A percentile compares a stretch with the other conserved stretches of the same genome.
These are phyloP conservation scores for Geococcyx californianus DNA, from an alignment of 2,113 vertebrate species.

Conservation along the genomic window DNA sequence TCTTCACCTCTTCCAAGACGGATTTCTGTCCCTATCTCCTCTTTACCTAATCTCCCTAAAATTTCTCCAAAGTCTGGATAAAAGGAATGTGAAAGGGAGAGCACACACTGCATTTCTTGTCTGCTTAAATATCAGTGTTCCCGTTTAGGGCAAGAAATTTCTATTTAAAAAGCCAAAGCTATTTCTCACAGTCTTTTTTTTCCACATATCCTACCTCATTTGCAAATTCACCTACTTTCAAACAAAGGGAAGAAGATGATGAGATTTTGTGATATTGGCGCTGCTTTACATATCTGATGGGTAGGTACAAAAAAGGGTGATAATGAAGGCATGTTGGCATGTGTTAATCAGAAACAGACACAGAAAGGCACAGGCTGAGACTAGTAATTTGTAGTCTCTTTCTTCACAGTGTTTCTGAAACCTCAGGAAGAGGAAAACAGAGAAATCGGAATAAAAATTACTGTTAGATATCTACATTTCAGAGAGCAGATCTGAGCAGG, in stretches of 20 bases:
- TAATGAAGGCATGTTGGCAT: conserved; percentile 21
- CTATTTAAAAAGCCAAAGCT: not conserved
- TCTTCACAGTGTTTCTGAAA: not conserved
- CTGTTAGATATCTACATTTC: not conserved
- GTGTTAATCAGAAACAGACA: conserved; percentile 4
- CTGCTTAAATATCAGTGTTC: not conserved
- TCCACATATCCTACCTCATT: not conserved
- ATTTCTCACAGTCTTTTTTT: not conserved
- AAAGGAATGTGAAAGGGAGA: not conserved
- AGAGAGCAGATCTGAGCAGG: not conserved
- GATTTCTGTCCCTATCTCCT: not conserved
- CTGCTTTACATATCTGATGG: conserved; percentile 2
- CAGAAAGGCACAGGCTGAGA: conserved; percentile 9
- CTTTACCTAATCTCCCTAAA: not conserved
- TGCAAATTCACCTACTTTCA: conserved; percentile 17
- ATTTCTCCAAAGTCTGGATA: not conserved
- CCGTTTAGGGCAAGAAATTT: not conserved
- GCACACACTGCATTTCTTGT: not conserved
- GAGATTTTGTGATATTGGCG: not conserved
- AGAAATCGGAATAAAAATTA: not conserved
- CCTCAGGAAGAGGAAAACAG: not conserved
- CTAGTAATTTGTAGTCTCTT: conserved; percentile 28
- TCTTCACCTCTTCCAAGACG: not conserved
- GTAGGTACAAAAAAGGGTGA: not conserved
- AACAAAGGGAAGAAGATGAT: not conserved